phyloP scores from a whole-genome alignment of 2,888 invertebrate species.

The Corbicula japonica region DNA sequence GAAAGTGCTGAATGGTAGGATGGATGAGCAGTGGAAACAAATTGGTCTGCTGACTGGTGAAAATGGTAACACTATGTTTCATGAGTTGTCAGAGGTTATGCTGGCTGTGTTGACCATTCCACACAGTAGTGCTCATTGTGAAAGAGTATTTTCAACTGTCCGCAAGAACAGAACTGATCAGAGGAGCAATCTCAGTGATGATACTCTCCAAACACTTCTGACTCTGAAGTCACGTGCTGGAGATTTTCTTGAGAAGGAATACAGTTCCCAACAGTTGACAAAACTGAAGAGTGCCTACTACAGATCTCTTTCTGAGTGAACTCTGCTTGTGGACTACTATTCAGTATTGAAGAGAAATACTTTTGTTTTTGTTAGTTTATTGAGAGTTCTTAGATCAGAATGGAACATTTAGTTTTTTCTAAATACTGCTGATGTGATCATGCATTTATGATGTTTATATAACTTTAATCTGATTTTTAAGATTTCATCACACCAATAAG shows the following conservation, averaged over 20 bases:
- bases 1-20: background rate
- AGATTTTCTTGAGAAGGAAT: background rate
- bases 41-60: slow-evolving; percentile 50
- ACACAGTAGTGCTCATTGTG: slow-evolving; percentile 67
- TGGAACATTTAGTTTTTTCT: too few species aligned
- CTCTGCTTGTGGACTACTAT: too few species aligned
- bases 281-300: slow-evolving; percentile 29
- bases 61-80: slow-evolving; percentile 44
- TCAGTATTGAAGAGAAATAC: too few species aligned
- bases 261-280: background rate
- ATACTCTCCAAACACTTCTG: slow-evolving; percentile 55
- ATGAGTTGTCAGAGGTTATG: slow-evolving; percentile 52
- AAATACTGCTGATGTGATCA: too few species aligned
- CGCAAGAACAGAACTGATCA: slow-evolving; percentile 64
- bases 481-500: too few species aligned
- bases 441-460: too few species aligned
- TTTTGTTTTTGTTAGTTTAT: too few species aligned
- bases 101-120: slow-evolving; percentile 62
- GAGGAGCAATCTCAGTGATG: slow-evolving; percentile 34
- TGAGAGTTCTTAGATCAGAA: too few species aligned
- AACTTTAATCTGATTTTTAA: too few species aligned
- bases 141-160: slow-evolving; percentile 63
- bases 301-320: background rate
- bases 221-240: slow-evolving; percentile 47
- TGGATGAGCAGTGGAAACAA: slow-evolving; percentile 49